Conservation (phyloP, 92 coral and sea anemone genomes). For the Bergia puertoricense region DNA sequence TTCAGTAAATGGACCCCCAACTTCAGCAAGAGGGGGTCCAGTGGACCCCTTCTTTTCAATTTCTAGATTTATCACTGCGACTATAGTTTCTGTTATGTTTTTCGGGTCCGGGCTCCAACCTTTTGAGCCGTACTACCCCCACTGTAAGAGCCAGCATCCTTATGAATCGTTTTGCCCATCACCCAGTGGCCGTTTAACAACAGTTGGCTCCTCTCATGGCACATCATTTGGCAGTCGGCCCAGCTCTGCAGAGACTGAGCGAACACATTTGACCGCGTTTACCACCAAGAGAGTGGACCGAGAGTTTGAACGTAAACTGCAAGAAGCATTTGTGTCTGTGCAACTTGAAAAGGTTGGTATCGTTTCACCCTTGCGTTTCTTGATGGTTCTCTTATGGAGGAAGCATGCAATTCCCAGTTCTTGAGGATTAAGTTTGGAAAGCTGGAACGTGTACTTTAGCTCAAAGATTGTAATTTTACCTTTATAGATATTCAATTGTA, state of each 20-base stretch:
- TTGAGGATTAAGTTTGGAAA: neutral
- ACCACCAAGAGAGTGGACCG: constrained; percentile 91
- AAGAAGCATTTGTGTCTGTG: constrained; percentile 85
- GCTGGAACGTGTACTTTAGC: neutral
- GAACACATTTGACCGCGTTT: constrained; percentile 74
- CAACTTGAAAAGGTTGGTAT: constrained; percentile 90
- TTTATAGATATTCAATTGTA: too few species aligned
- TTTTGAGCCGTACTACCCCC: too few species aligned
- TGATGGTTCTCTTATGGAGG: neutral
- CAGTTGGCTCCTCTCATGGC: constrained; percentile 77
- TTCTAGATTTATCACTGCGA: too few species aligned
- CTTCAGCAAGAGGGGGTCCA: too few species aligned
- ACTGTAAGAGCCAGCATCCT: neutral
- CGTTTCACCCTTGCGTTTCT: neutral
- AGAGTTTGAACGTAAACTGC: constrained; percentile 86
- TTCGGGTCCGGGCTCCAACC: too few species aligned
- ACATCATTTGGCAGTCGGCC: constrained; percentile 79
- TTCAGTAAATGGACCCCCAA: too few species aligned
- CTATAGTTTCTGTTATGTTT: too few species aligned
- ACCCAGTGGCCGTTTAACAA: constrained; percentile 72
- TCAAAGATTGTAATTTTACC: too few species aligned
- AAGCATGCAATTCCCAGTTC: neutral
- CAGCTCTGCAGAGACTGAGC: constrained; percentile 81
- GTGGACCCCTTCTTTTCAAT: too few species aligned
- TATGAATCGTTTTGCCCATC: neutral